Evolutionary conservation across 2,113 vertebrate species (phyloP).

Genomic region (Ailuropoda melanoleuca): DNA sequence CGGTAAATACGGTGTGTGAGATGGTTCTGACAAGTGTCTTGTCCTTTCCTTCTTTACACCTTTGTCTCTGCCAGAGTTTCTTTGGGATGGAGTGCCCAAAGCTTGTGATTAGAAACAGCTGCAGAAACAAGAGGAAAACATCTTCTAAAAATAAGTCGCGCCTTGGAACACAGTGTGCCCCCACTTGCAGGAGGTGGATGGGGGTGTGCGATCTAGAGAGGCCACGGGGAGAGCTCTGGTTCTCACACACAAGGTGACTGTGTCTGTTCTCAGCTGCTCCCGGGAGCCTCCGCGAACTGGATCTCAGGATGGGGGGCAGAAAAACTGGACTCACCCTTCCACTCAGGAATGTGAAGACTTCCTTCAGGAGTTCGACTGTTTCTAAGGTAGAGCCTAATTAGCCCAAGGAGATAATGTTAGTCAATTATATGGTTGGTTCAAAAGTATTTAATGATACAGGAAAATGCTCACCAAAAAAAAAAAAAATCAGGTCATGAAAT

Average conservation of each 20-base stretch:
- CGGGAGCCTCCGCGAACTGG: background rate
- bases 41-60: conserved; percentile 59
- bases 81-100: conserved; percentile 78
- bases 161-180: conserved; percentile 79
- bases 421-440: background rate
- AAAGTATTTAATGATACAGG: conserved; percentile 10
- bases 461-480: background rate
- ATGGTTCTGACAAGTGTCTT: background rate
- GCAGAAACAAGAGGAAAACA: conserved; percentile 84
- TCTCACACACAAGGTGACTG: background rate
- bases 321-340: background rate
- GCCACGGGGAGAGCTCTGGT: background rate
- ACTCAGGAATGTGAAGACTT: background rate
- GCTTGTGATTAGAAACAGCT: conserved; percentile 86
- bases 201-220: background rate
- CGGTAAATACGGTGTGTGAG: background rate
- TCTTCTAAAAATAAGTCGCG: conserved; percentile 82
- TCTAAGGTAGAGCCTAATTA: background rate
- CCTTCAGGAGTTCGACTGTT: background rate
- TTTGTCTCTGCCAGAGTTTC: conserved; percentile 80
- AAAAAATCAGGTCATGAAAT: background rate
- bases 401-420: background rate
- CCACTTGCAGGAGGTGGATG: conserved; percentile 71
- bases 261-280: background rate
- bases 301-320: background rate